Percentiles rank a stretch among this genome's conserved stretches.
These are phyloP conservation scores for Tenebrosternarchus preto DNA, from an alignment of 2,113 vertebrate genomes.

Conservation along the genomic window DNA sequence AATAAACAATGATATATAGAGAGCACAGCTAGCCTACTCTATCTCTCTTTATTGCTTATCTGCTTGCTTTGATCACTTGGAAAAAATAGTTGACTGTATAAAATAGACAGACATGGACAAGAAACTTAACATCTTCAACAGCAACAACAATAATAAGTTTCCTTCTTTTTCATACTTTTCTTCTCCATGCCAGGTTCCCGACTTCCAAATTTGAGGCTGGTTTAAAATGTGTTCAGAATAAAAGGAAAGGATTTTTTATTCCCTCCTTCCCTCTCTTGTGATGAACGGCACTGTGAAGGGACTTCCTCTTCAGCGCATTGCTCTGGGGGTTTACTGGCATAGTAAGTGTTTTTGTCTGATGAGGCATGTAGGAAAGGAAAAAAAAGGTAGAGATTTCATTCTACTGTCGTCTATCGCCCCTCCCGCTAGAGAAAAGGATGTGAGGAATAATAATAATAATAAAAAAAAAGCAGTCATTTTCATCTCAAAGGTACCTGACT, in stretches of 20 bases:
- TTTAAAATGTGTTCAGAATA: slow-evolving; percentile 61
- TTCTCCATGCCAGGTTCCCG: not conserved
- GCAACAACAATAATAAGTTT: too few species aligned
- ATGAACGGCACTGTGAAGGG: slow-evolving; percentile 60
- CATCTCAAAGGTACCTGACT: slow-evolving; percentile 38
- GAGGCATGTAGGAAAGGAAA: slow-evolving; percentile 51
- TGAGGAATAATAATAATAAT: slow-evolving; percentile 15
- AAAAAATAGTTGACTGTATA: slow-evolving; percentile 59
- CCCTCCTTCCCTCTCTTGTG: slow-evolving; percentile 56
- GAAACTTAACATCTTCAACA: too few species aligned
- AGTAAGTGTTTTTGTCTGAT: slow-evolving; percentile 51
- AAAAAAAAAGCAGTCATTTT: slow-evolving; percentile 35
- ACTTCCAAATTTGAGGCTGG: slow-evolving; percentile 65
- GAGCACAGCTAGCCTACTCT: not conserved
- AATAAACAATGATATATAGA: not conserved
- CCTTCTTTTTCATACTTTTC: too few species aligned
- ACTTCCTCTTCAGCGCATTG: slow-evolving; percentile 44
- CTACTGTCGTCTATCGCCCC: slow-evolving; percentile 39
- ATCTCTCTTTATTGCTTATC: not conserved
- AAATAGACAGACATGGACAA: too few species aligned
- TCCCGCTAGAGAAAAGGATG: slow-evolving; percentile 20
- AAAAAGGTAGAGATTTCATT: slow-evolving; percentile 38
- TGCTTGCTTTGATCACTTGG: slow-evolving; percentile 11
- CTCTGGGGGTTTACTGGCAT: slow-evolving; percentile 39
- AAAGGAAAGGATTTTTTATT: slow-evolving; percentile 64